Evolutionary conservation across 2,113 vertebrate species (phyloP).

Genomic region (Myiozetetes cayanensis): DNA sequence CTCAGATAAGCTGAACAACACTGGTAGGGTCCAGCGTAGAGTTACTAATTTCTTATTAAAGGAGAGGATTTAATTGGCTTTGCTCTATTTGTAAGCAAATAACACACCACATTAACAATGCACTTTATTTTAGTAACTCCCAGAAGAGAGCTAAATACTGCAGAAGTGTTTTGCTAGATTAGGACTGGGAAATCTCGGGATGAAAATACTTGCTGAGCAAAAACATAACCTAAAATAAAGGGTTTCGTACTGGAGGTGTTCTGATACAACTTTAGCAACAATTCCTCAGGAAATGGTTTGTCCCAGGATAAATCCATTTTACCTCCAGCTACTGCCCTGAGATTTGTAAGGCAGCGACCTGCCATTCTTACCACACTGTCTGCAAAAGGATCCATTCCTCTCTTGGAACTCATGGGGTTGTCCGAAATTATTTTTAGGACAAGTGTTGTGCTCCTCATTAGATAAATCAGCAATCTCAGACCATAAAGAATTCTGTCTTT

Average conservation of each 20-base stretch:
- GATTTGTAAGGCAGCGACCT: neutral
- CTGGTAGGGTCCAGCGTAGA: neutral
- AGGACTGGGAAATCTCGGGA: neutral
- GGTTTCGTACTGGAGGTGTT: neutral
- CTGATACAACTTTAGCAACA: neutral
- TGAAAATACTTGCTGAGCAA: constrained; percentile 19
- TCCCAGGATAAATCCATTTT: neutral
- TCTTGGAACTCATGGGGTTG: neutral
- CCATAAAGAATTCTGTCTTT: neutral
- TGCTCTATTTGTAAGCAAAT: constrained; percentile 50
- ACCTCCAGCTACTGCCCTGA: neutral
- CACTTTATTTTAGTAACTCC: constrained; percentile 34
- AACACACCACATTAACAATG: neutral
- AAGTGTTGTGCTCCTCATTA: neutral
- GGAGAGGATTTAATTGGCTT: neutral
- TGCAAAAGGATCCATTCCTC: neutral
- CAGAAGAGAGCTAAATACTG: neutral
- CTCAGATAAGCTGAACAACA: neutral
- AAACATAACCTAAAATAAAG: constrained; percentile 25
- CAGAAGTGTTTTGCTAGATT: constrained; percentile 21
- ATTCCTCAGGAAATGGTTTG: neutral
- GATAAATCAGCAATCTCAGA: neutral
- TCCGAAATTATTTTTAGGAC: neutral
- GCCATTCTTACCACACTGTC: neutral
- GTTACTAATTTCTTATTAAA: constrained; percentile 15